A percentile compares a stretch with the other conserved stretches of the same genome.
phyloP scores from a whole-genome alignment of 2,888 invertebrate species.

The Tenthredo scrophulariae region DNA sequence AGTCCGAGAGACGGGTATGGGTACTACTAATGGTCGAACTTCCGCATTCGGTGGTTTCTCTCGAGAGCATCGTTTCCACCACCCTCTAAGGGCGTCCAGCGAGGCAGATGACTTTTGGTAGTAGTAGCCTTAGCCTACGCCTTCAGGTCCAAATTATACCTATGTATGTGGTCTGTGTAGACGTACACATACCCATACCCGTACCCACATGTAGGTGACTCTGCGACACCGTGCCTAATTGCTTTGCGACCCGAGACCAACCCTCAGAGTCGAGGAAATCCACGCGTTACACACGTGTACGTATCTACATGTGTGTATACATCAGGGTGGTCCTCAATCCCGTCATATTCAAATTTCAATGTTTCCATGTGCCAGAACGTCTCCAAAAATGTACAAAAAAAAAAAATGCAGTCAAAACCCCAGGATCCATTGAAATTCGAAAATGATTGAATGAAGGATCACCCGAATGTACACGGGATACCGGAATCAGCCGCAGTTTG shows the following conservation, averaged over 20 bases:
- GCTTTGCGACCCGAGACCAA: constrained; percentile 30
- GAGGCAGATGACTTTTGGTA: constrained; percentile 3
- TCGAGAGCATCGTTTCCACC: constrained; percentile 49
- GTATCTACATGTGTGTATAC: background rate
- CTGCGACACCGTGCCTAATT: constrained; percentile 54
- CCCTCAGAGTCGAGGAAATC: background rate
- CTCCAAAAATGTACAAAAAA: no score
- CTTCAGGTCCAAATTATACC: background rate
- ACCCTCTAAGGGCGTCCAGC: constrained; percentile 34
- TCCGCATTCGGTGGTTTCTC: constrained; percentile 45
- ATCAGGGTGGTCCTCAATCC: no score
- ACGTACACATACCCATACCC: background rate
- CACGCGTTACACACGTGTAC: background rate
- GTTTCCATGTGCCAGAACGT: no score
- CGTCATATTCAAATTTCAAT: no score
- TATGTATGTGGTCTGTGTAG: background rate
- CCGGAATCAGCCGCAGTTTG: background rate
- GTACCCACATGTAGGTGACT: background rate
- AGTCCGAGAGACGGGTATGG: constrained; percentile 28
- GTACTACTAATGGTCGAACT: constrained; percentile 47
- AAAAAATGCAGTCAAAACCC: no score
- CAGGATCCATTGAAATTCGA: no score
- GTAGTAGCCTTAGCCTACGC: background rate
- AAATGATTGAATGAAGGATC: no score
- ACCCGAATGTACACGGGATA: no score